Conservation (phyloP, 1,140 invertebrate genomes). For the Papilio polytes region DNA sequence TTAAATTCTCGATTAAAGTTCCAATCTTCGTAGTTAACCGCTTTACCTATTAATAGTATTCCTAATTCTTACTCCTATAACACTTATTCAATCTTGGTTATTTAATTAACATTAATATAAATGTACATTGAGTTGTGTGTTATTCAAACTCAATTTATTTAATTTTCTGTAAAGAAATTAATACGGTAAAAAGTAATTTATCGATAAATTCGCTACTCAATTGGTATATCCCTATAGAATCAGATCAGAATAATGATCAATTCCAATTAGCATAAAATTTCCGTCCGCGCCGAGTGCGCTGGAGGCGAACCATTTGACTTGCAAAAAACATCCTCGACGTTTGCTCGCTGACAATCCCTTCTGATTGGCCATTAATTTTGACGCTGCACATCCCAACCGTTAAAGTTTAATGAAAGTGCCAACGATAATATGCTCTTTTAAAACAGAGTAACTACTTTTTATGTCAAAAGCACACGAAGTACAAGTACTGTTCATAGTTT, state of each 20-base stretch:
- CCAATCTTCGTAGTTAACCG: no score
- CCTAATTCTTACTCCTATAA: background rate
- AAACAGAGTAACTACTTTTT: background rate
- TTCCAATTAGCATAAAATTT: constrained; percentile 74
- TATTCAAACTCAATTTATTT: background rate
- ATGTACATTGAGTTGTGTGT: no score
- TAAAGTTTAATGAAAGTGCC: constrained; percentile 20
- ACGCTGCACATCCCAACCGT: constrained; percentile 33
- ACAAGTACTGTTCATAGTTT: no score
- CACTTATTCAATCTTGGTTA: background rate
- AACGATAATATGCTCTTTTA: background rate
- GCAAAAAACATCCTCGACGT: constrained; percentile 62
- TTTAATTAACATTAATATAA: no score
- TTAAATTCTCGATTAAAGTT: no score
- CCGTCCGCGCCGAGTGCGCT: constrained; percentile 53
- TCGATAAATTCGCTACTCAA: background rate
- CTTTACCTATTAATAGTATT: no score
- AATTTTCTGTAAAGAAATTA: background rate
- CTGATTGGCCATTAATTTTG: constrained; percentile 58
- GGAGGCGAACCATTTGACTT: constrained; percentile 73
- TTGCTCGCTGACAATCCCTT: constrained; percentile 56
- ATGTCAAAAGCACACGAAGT: no score
- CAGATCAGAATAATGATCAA: constrained; percentile 70
- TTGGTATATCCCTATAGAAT: constrained; percentile 39
- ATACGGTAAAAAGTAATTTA: background rate